Conservation (phyloP, 2,113 vertebrate species). For the Recurvirostra avosetta region DNA sequence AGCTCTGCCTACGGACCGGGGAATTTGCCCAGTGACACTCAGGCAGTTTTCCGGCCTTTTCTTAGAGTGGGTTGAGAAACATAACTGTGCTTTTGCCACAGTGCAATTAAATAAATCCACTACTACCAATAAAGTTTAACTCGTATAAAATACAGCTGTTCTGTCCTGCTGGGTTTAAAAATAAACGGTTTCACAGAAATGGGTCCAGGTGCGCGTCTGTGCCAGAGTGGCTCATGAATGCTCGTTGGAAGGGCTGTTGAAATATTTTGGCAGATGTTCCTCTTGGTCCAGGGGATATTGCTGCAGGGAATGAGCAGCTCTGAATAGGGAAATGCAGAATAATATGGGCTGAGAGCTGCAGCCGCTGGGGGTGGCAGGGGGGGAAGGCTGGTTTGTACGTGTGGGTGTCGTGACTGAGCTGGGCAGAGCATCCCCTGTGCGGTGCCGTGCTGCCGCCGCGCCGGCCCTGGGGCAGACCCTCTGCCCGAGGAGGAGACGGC, state of each 20-base stretch:
- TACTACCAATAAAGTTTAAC: neutral
- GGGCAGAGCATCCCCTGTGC: neutral
- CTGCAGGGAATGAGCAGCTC: neutral
- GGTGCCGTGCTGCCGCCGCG: neutral
- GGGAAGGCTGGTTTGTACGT: too few relatives aligned
- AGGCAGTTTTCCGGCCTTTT: neutral
- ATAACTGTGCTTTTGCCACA: neutral
- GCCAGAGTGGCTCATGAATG: neutral
- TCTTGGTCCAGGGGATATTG: neutral
- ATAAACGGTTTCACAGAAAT: neutral
- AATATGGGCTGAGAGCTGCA: neutral
- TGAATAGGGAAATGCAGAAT: neutral
- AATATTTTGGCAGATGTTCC: conserved; percentile 17
- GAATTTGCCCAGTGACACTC: neutral
- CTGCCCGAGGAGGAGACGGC: neutral
- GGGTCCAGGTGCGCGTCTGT: neutral
- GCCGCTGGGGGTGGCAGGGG: neutral
- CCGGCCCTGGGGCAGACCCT: neutral
- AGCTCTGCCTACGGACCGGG: neutral
- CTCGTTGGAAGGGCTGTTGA: neutral
- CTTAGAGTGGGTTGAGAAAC: neutral
- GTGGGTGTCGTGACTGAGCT: neutral
- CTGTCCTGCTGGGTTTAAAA: neutral
- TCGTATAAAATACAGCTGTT: conserved; percentile 25
- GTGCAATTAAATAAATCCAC: neutral